Conservation (phyloP, 2,113 vertebrate genomes). For the Aspiorhynchus laticeps region DNA sequence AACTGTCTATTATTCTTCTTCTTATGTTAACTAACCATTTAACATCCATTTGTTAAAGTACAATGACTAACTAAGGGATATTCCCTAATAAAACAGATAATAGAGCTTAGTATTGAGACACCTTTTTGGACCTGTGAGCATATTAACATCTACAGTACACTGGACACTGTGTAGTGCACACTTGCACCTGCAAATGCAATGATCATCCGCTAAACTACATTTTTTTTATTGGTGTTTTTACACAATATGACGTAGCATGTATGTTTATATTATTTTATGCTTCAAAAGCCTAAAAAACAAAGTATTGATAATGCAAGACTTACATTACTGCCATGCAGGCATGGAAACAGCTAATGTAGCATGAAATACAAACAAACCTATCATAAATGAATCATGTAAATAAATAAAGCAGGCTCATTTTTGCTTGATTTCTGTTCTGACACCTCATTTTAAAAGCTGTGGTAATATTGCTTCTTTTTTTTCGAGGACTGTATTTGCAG, state of each 20-base stretch:
- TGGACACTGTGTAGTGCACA: background rate
- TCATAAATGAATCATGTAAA: background rate
- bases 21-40: background rate
- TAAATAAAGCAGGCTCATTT: background rate
- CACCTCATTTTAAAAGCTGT: background rate
- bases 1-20: background rate
- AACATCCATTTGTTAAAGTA: constrained; percentile 10
- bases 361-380: background rate
- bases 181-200: background rate
- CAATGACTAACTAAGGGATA: constrained; percentile 6
- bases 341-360: constrained; percentile 50
- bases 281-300: constrained; percentile 22
- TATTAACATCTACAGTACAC: background rate
- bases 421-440: background rate
- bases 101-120: constrained; percentile 24
- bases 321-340: constrained; percentile 41
- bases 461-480: background rate
- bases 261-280: background rate
- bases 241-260: background rate
- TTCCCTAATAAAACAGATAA: background rate
- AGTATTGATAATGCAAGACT: constrained; percentile 17
- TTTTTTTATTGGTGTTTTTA: background rate
- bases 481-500: background rate
- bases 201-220: background rate
- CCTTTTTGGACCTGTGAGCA: constrained; percentile 14